These are phyloP conservation scores for Sinella curviseta DNA, from an alignment of 1,140 invertebrate genomes.

Conservation along the genomic window DNA sequence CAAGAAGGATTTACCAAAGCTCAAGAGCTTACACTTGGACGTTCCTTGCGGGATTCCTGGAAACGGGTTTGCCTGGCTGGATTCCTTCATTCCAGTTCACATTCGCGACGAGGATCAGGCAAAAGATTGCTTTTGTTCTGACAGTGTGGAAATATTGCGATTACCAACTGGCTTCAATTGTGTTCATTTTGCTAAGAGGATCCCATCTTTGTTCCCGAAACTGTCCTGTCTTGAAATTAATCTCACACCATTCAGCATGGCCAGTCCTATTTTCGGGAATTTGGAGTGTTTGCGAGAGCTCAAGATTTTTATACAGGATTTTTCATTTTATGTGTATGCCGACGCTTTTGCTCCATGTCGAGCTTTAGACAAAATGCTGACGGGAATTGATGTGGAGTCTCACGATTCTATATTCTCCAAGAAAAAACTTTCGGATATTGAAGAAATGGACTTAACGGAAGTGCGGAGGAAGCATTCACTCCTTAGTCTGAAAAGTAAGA, in stretches of 20 bases:
- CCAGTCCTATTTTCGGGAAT: not conserved
- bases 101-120: not conserved
- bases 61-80: not conserved
- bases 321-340: slow-evolving; percentile 13
- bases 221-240: slow-evolving; percentile 12
- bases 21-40: slow-evolving; percentile 3
- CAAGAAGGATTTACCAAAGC: slow-evolving; percentile 21
- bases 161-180: slow-evolving; percentile 13
- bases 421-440: slow-evolving; percentile 6
- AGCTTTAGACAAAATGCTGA: slow-evolving; percentile 19
- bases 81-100: slow-evolving; percentile 12
- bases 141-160: not conserved
- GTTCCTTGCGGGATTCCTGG: slow-evolving; percentile 11
- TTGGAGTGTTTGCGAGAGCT: not conserved
- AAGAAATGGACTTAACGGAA: not conserved
- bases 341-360: slow-evolving; percentile 6
- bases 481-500: not conserved
- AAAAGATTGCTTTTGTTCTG: not conserved
- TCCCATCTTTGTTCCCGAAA: slow-evolving; percentile 6
- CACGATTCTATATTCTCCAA: not conserved
- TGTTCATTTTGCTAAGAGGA: slow-evolving; percentile 17
- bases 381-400: slow-evolving; percentile 4
- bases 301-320: slow-evolving; percentile 15
- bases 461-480: not conserved
- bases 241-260: slow-evolving; percentile 19